Evolutionary conservation across 2,888 invertebrate species (phyloP).

Genomic region (Agrochola macilenta): DNA sequence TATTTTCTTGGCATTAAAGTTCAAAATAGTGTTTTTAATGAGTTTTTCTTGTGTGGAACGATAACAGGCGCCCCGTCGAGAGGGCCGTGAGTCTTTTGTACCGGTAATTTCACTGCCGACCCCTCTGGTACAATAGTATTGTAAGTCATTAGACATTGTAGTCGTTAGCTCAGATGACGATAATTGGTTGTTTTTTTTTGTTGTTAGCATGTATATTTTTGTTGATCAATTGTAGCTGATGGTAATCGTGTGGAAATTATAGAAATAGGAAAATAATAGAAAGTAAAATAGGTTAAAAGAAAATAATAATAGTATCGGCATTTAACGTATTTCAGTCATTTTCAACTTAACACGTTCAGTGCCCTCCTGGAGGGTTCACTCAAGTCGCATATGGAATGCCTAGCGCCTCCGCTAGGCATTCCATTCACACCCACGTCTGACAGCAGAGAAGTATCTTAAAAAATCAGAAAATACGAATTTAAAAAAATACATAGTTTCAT

Average conservation of each 20-base stretch:
- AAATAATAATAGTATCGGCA: not conserved
- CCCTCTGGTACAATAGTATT: conserved; percentile 72
- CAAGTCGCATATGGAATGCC: too few species aligned
- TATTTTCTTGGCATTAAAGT: conserved; percentile 30
- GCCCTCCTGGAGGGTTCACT: too few species aligned
- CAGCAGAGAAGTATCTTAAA: too few species aligned
- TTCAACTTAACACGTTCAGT: not conserved
- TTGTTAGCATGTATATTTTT: conserved; percentile 43
- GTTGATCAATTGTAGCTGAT: conserved; percentile 37
- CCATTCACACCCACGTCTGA: too few species aligned
- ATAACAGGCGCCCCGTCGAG: conserved; percentile 83
- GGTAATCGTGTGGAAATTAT: conserved; percentile 13
- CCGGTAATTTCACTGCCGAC: conserved; percentile 77
- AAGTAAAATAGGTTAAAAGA: not conserved
- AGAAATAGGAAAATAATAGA: not conserved
- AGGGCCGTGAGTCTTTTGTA: conserved; percentile 78
- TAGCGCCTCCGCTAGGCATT: too few species aligned
- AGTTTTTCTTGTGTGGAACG: conserved; percentile 30
- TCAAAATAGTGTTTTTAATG: conserved; percentile 24
- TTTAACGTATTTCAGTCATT: not conserved
- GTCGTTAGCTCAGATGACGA: conserved; percentile 69
- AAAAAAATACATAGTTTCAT: too few species aligned
- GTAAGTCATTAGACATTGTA: conserved; percentile 79
- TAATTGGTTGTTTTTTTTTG: conserved; percentile 68
- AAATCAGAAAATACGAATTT: too few species aligned